Evolutionary conservation across 2,888 invertebrate genomes (phyloP).

Genomic region (Drosophila sordidula): DNA sequence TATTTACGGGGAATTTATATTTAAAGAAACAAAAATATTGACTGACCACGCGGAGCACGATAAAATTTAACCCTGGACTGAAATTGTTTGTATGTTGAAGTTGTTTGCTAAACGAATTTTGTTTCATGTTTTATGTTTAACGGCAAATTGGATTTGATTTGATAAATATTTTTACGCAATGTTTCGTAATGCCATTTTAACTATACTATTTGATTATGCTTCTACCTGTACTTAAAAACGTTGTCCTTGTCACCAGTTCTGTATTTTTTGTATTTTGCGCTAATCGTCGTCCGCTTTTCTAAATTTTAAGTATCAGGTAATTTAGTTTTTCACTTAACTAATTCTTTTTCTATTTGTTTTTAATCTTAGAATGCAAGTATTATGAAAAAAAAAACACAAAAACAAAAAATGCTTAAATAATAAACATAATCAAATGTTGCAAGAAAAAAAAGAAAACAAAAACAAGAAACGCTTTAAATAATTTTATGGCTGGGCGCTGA

Average conservation of each 20-base stretch:
- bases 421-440: constrained; percentile 61
- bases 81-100: constrained; percentile 65
- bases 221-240: constrained; percentile 44
- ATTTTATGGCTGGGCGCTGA: constrained; percentile 37
- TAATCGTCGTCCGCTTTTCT: constrained; percentile 30
- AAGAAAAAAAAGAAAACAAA: constrained; percentile 22
- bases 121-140: constrained; percentile 45
- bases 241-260: constrained; percentile 50
- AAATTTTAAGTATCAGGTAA: constrained; percentile 45
- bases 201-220: constrained; percentile 44
- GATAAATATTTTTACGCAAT: constrained; percentile 45
- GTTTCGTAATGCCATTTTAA: constrained; percentile 60
- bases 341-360: constrained; percentile 49
- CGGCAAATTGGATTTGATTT: constrained; percentile 51
- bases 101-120: constrained; percentile 59
- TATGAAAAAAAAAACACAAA: constrained; percentile 59
- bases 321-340: constrained; percentile 32
- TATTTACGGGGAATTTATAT: constrained; percentile 49
- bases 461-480: constrained; percentile 5
- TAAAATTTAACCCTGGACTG: constrained; percentile 65
- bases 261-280: constrained; percentile 23
- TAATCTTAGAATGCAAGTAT: constrained; percentile 66
- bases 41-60: constrained; percentile 42
- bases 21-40: constrained; percentile 19
- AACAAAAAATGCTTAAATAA: constrained; percentile 52